Evolutionary conservation across 1,140 invertebrate genomes (phyloP).

Genomic region (Rhopalosiphum padi): DNA sequence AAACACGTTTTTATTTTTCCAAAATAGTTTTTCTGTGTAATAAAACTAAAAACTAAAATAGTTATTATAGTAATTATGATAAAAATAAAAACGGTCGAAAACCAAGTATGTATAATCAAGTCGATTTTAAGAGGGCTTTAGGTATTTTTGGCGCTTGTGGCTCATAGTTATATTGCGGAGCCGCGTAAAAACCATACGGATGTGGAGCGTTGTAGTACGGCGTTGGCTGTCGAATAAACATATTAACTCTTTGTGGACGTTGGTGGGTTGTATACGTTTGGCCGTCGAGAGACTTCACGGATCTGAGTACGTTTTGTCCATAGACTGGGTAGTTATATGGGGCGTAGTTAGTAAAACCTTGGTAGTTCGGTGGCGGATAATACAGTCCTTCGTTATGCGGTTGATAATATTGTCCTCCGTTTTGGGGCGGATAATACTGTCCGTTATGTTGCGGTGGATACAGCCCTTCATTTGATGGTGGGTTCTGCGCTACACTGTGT

Average conservation of each 20-base stretch:
- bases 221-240: background rate
- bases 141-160: background rate
- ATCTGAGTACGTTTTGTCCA: background rate
- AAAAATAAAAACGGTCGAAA: background rate
- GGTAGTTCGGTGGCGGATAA: background rate
- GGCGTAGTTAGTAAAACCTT: background rate
- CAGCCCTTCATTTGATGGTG: background rate
- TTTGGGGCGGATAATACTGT: background rate
- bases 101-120: background rate
- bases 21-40: background rate
- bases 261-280: background rate
- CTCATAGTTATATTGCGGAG: background rate
- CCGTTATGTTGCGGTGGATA: background rate
- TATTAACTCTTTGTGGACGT: background rate
- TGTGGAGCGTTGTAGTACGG: background rate
- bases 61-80: background rate
- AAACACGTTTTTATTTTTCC: background rate
- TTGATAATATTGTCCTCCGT: background rate
- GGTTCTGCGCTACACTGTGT: background rate
- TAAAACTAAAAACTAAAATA: background rate
- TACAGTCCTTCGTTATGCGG: no score
- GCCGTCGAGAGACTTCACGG: background rate
- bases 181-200: background rate
- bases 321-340: background rate
- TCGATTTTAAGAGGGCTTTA: background rate